phyloP scores from a whole-genome alignment of 2,797 vertebrate genomes.

The Cottoperca gobio region DNA sequence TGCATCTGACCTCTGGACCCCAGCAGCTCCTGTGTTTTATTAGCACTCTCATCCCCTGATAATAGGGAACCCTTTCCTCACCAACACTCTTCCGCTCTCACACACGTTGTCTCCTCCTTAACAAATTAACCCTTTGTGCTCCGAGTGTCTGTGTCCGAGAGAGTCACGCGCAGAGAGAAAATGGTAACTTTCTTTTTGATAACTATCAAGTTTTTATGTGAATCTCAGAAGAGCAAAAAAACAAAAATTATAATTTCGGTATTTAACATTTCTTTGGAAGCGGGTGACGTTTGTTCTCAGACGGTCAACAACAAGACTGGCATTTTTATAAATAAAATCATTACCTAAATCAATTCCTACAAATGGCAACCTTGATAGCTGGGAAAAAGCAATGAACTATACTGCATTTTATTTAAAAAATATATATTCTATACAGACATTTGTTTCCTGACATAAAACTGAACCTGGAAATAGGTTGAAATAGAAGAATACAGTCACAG shows the following conservation, averaged over 20 bases:
- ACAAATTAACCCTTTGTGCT: slow-evolving; percentile 68
- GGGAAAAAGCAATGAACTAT: not conserved
- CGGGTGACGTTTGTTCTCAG: slow-evolving; percentile 2
- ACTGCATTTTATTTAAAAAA: not conserved
- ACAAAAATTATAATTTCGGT: not conserved
- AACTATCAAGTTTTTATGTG: not conserved
- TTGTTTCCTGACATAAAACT: not conserved
- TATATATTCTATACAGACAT: not conserved
- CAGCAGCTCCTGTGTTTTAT: slow-evolving; percentile 96
- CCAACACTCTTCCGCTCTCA: slow-evolving; percentile 40
- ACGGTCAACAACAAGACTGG: not conserved
- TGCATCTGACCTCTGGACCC: slow-evolving; percentile 93
- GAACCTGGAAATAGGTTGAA: not conserved
- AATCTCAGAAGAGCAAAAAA: not conserved
- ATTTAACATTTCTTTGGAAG: not conserved
- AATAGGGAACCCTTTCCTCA: slow-evolving; percentile 85
- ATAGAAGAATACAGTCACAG: slow-evolving; percentile 17
- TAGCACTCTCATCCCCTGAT: slow-evolving; percentile 96
- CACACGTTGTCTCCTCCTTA: slow-evolving; percentile 53
- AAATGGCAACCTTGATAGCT: slow-evolving; percentile 19
- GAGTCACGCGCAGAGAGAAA: slow-evolving; percentile 3
- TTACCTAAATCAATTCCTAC: slow-evolving; percentile 17
- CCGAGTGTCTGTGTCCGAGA: not conserved
- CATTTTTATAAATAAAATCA: slow-evolving; percentile 35
- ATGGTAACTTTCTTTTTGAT: too few relatives aligned